Evolutionary conservation across 2,888 invertebrate genomes (phyloP).

Genomic region (Galerucella calmariensis): DNA sequence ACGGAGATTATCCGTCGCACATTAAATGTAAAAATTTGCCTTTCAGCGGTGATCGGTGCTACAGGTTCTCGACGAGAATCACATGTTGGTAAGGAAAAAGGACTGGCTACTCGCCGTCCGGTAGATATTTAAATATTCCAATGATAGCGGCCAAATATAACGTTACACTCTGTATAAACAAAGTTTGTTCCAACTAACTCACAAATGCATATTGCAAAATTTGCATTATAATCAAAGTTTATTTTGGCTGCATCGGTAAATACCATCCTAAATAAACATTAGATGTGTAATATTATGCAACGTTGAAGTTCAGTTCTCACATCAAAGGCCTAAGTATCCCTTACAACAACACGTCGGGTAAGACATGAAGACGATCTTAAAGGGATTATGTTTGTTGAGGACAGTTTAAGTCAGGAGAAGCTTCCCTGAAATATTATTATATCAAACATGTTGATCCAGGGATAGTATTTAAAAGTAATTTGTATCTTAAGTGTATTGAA

Average conservation of each 20-base stretch:
- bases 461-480: neutral
- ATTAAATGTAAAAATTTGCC: too few relatives aligned
- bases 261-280: slow-evolving; percentile 6
- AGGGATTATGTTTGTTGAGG: slow-evolving; percentile 22
- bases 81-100: too few relatives aligned
- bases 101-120: too few relatives aligned
- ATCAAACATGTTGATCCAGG: neutral
- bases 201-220: neutral
- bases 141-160: too few relatives aligned
- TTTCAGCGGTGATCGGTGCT: too few relatives aligned
- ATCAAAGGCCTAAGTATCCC: slow-evolving; percentile 12
- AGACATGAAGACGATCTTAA: slow-evolving; percentile 15
- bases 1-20: too few relatives aligned
- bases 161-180: too few relatives aligned
- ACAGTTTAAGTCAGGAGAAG: slow-evolving; percentile 1
- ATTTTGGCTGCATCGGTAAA: neutral
- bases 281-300: slow-evolving; percentile 7
- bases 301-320: neutral
- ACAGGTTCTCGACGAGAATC: too few relatives aligned
- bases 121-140: too few relatives aligned
- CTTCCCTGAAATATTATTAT: neutral
- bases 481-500: neutral
- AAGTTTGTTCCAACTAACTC: too few relatives aligned
- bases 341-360: neutral
- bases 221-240: neutral